These are phyloP conservation scores for Heliconius hortense DNA, from an alignment of 2,888 invertebrate genomes.

Conservation along the genomic window DNA sequence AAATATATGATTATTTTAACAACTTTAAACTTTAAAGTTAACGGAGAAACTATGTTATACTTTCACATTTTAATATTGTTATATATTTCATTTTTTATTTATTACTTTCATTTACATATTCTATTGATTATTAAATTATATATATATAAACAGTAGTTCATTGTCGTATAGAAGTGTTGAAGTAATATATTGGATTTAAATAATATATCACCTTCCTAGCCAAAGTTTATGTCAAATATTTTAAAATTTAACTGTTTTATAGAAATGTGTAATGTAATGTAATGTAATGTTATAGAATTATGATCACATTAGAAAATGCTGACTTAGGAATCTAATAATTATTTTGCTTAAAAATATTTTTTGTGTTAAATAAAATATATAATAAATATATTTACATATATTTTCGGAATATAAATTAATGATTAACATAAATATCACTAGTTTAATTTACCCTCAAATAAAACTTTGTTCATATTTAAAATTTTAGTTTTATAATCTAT, in stretches of 20 bases:
- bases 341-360: too few relatives aligned
- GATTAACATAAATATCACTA: too few relatives aligned
- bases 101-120: neutral
- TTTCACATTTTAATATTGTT: too few relatives aligned
- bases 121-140: neutral
- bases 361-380: too few relatives aligned
- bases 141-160: too few relatives aligned
- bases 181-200: neutral
- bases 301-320: neutral
- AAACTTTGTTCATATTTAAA: too few relatives aligned
- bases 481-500: neutral
- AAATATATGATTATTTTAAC: neutral
- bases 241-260: neutral
- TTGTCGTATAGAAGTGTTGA: neutral
- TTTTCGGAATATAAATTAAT: too few relatives aligned
- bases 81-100: neutral
- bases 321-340: too few relatives aligned
- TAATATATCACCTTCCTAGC: neutral
- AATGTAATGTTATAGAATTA: neutral
- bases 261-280: neutral
- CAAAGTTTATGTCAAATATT: slow-evolving; percentile 12
- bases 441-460: too few relatives aligned
- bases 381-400: too few relatives aligned
- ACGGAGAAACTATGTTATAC: neutral
- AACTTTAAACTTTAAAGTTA: neutral